Conservation (phyloP, 2,797 vertebrate genomes). For the Sphenodon punctatus region DNA sequence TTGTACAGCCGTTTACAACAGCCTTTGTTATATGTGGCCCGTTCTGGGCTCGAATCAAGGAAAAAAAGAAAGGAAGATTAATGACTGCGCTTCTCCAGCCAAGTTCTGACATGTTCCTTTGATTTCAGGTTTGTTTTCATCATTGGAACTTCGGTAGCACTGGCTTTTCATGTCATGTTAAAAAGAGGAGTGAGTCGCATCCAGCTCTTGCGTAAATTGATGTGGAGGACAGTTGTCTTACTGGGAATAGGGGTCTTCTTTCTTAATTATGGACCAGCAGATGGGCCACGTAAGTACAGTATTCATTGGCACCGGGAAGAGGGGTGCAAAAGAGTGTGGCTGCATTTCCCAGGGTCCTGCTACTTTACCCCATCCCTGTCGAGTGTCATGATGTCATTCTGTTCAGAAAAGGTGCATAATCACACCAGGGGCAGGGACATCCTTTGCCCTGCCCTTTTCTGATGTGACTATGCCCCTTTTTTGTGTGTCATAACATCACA, state of each 20-base stretch:
- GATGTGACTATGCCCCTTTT: too few species aligned
- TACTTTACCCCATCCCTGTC: too few species aligned
- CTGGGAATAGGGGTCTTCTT: slow-evolving; percentile 76
- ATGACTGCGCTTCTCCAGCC: not conserved
- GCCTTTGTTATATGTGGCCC: not conserved
- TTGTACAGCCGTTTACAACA: not conserved
- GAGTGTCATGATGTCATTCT: too few species aligned
- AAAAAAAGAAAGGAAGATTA: not conserved
- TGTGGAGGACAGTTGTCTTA: slow-evolving; percentile 72
- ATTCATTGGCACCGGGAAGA: too few species aligned
- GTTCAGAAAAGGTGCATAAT: too few species aligned
- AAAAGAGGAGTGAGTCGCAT: slow-evolving; percentile 63
- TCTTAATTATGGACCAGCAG: slow-evolving; percentile 79
- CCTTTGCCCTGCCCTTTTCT: too few species aligned
- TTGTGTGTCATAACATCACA: too few species aligned
- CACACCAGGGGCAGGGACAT: too few species aligned
- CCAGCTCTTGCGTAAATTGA: slow-evolving; percentile 74
- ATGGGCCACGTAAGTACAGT: slow-evolving; percentile 72
- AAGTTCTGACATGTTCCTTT: not conserved
- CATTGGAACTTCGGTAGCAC: slow-evolving; percentile 76
- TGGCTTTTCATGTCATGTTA: slow-evolving; percentile 77
- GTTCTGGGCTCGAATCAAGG: not conserved
- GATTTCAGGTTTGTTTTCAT: slow-evolving; percentile 80
- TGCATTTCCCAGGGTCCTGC: too few species aligned
- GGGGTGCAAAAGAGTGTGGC: too few species aligned